These are phyloP conservation scores for Acanthosepion esculentum DNA, from an alignment of 2,888 invertebrate species.

Conservation along the genomic window DNA sequence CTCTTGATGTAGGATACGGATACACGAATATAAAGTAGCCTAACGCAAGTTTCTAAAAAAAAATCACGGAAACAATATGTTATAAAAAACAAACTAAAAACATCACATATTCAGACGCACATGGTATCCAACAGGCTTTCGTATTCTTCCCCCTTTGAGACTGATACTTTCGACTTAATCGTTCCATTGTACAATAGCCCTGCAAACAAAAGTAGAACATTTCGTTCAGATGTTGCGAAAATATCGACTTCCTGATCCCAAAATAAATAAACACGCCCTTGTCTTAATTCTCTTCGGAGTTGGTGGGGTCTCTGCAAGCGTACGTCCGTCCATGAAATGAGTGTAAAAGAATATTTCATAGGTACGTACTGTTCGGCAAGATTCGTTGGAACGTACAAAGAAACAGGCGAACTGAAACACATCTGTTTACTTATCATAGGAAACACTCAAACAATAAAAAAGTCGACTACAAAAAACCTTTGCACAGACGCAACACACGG, in stretches of 20 bases:
- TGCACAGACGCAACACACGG: background rate
- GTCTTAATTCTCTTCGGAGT: background rate
- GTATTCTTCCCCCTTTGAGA: background rate
- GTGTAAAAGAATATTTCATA: background rate
- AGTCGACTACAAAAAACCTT: too few relatives aligned
- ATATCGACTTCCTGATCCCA: background rate
- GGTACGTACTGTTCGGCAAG: background rate
- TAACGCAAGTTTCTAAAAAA: too few relatives aligned
- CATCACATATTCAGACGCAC: too few relatives aligned
- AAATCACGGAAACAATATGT: too few relatives aligned
- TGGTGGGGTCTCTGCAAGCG: background rate
- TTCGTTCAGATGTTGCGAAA: constrained; percentile 11
- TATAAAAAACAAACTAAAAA: too few relatives aligned
- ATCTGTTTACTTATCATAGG: background rate
- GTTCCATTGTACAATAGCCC: background rate
- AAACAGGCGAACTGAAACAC: background rate
- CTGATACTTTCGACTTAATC: background rate
- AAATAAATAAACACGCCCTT: constrained; percentile 33
- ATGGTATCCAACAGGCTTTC: too few relatives aligned
- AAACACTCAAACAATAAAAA: background rate
- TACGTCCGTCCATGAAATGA: background rate
- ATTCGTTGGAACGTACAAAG: background rate
- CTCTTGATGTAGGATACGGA: too few relatives aligned
- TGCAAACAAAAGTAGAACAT: background rate
- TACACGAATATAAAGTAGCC: too few relatives aligned